Base-by-base conservation (phyloP, 2,797 vertebrate species). In the Lagodon rhomboides region DNA sequence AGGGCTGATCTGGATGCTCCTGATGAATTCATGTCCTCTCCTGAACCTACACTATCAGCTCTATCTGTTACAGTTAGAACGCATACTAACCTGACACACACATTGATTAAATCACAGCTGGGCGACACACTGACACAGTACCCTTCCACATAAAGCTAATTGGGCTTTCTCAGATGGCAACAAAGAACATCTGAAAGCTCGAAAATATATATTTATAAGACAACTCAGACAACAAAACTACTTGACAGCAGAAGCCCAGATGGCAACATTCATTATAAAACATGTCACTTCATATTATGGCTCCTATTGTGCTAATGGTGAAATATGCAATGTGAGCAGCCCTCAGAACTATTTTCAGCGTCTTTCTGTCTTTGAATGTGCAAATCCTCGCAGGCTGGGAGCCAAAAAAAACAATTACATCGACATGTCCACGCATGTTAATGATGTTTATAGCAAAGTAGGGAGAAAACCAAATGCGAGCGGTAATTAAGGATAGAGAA, bases 241-340 rank as follows among this genome's bases (percentile, higher is more conserved):
- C 30, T 16, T 18, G 34, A 77, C 51, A 74, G 62, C 69, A 41
- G 44, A 51, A 47, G 44, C 70, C 54, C 64, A 64, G 74, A 65
- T 59, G 67, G 55, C 25, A n/a, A 51, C 27, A 11, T 38, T 47
- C 17, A 63, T 43, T 63, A 47, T 76, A 67, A 68, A 77, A 71
- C 51, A 51, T 18, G 69, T 75, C 83, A 64, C 68, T 67, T 72
- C 5, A 38, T 46, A 53, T 77, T 63, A 85, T 12, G 72, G 34
- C 54, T 67, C 51, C 58, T 16, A 34, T 38, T 22, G 65, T 11
- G 47, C 43, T 85, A 75, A 81, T 66, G 58, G 23, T 16, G 34
- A 74, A 83, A 64, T 38, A 38, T 41, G 34, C 23, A 16, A 18
- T 20, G 23, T 34, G 61, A 51, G 63, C 7, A 44, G 47, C 5